Evolutionary conservation across 2,113 vertebrate species (phyloP).

Genomic region (Tychaedon coryphoeus): DNA sequence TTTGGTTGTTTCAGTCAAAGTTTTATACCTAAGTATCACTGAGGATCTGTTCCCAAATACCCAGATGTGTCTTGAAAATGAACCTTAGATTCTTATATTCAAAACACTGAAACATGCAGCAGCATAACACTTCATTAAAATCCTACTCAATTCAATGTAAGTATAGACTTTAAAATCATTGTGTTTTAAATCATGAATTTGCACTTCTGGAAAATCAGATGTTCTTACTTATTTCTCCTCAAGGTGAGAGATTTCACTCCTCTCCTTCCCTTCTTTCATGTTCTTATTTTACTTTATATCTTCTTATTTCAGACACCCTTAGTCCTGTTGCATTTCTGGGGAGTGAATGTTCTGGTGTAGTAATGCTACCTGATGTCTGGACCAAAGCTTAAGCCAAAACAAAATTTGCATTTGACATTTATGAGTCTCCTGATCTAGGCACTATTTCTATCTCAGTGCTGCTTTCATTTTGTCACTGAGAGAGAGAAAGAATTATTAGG

Average conservation of each 20-base stretch:
- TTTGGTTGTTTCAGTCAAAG: neutral
- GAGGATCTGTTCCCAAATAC: neutral
- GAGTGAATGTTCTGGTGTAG: neutral
- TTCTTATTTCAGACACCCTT: neutral
- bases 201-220: neutral
- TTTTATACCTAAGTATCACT: neutral
- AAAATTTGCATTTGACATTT: neutral
- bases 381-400: neutral
- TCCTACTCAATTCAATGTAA: rapidly evolving
- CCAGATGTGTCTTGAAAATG: neutral
- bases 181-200: neutral
- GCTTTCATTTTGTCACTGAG: neutral
- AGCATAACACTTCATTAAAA: neutral
- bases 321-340: neutral
- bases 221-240: neutral
- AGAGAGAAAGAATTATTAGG: neutral
- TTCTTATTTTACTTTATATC: neutral
- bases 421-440: neutral
- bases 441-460: neutral
- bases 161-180: neutral
- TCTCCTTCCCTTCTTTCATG: neutral
- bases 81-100: neutral
- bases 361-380: neutral
- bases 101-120: neutral
- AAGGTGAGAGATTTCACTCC: neutral